Conservation (phyloP, 2,888 invertebrate genomes). For the Drosophila seclusa region DNA sequence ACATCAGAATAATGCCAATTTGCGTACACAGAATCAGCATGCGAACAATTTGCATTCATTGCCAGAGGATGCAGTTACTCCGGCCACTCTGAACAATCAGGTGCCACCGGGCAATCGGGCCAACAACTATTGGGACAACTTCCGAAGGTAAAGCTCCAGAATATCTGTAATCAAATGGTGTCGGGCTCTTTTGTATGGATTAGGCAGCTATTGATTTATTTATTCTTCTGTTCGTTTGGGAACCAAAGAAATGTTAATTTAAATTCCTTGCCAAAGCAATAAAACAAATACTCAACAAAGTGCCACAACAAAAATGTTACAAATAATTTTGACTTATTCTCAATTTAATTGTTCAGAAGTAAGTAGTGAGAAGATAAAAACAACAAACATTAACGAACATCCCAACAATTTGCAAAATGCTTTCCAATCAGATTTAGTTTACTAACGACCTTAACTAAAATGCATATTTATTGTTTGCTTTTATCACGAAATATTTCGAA, state of each 20-base stretch:
- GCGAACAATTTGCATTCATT: slow-evolving; percentile 75
- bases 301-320: slow-evolving; percentile 28
- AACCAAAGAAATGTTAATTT: slow-evolving; percentile 45
- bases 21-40: slow-evolving; percentile 82
- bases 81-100: slow-evolving; percentile 91
- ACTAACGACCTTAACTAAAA: slow-evolving; percentile 14
- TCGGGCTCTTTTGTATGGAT: slow-evolving; percentile 35
- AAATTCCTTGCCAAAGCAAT: slow-evolving; percentile 44
- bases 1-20: slow-evolving; percentile 84
- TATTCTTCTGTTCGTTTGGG: slow-evolving; percentile 31
- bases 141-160: slow-evolving; percentile 89
- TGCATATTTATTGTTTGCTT: not conserved
- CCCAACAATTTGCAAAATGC: not conserved
- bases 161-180: slow-evolving; percentile 36
- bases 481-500: not conserved
- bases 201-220: slow-evolving; percentile 33
- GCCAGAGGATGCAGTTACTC: slow-evolving; percentile 70
- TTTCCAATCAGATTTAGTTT: slow-evolving; percentile 2
- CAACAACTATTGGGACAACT: slow-evolving; percentile 97
- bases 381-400: not conserved
- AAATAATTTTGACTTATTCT: slow-evolving; percentile 33
- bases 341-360: slow-evolving; percentile 22
- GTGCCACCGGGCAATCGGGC: slow-evolving; percentile 95
- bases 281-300: slow-evolving; percentile 42
- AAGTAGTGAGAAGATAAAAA: slow-evolving; percentile 30